Base-by-base conservation (phyloP, 2,888 invertebrate genomes). In the Tinea pellionella region DNA sequence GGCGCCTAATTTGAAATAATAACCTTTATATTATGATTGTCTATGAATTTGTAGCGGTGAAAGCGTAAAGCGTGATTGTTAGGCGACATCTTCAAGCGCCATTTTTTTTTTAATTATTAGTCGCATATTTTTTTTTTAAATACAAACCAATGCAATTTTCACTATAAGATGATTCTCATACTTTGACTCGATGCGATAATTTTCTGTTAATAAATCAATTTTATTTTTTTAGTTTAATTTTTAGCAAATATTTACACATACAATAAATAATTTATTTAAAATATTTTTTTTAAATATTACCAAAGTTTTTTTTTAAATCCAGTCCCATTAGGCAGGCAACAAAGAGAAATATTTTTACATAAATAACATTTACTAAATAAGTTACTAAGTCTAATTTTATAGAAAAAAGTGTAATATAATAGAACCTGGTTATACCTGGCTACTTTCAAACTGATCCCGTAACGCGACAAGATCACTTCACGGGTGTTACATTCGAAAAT, bases 91-190 rank as follows among this genome's bases (percentile, higher is more conserved):
- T 57, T 47, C 29, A 24, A 24, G 24, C 24, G 24, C 24, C 24
- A 24, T 3, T 24, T 24, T 3, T 24, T 24, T 24, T 24, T 2
- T 3, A 24, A 16, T 60, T 59, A 68, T 67, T 68, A 69, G 71
- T 66, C n/a, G 55, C 18, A 12, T 55, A 19, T n/a, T 55, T 15
- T n/a, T 16, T 53, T 8, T 47, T 70, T 42, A 67, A 75, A 90
- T 92, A 92, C 92, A 90, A 91, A 94, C 94, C 92, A 98, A 91
- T 75, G 97, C 96, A 86, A 98, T 95, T 92, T 98, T 98, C 87
- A 96, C 94, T 89, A 98, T 97, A 83, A 98, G 93, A 89, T 98
- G 96, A 84, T 97, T 97, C 89, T 98, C 97, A 89, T 97, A 97
- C 85, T 96, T 95, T 82, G 97, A 96, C 89, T 97, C 96, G 80